Evolutionary conservation across 2,888 invertebrate species (phyloP), one percentile per base, ranked within the genome.

Genomic region (Taenaris catops): DNA sequence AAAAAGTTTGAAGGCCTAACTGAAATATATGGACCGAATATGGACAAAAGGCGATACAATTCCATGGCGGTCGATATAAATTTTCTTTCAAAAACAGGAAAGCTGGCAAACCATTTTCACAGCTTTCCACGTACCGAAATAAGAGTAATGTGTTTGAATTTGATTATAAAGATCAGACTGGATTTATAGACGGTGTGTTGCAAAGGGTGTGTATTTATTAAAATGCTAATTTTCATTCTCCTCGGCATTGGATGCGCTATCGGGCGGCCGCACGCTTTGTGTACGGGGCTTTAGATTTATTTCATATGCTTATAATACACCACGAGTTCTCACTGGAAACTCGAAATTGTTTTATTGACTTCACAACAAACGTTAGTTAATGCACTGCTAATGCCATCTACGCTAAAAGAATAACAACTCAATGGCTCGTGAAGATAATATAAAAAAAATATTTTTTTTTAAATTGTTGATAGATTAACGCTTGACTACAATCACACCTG

Each of bases 131-230:
- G 54, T 58, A 57, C 64, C n/a, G 71, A 71, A 79, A 72, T 70
- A 73, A 76, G 71, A 83, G 58, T 78, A 70, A 80, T 75, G 68
- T 76, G 71, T 81, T 80, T 80, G 71, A 70, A 76, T 86, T 86
- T 80, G 84, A 83, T 84, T 86, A 86, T 76, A 83, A 75, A 84
- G 83, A 80, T 83, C 74, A 75, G 56, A 44, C 49, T 51, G 66
- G 72, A 86, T 84, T 86, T 83, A 84, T 79, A 70, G 69, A 68
- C 75, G 81, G 73, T 66, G 64, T 66, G 74, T 68, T 79, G 69
- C 68, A 83, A 86, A 83, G 86, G 84, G 86, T 86, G 86, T 84
- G 72, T 86, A 86, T 86, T 86, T 86, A 86, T 86, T 86, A 86
- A 86, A 86, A 86, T 86, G 86, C 86, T 78, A 86, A 86, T 86